Base-by-base conservation (phyloP, 2,797 vertebrate species). In the Smutsia gigantea region DNA sequence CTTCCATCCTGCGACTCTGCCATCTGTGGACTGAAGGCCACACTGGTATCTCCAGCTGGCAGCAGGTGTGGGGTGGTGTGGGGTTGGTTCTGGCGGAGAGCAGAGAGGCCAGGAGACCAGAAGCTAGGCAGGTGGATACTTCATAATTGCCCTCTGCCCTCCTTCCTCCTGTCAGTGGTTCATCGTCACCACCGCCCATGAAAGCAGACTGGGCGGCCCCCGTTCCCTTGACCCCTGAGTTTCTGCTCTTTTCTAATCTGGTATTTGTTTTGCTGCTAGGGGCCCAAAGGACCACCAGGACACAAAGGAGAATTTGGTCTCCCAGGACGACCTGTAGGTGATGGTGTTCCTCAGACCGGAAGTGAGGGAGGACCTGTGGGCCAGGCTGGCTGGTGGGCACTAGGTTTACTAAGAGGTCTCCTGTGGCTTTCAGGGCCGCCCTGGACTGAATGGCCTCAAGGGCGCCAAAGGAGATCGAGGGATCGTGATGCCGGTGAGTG, bases 231-330 rank as follows among this genome's bases (percentile, higher is more conserved):
- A 37, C 88, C 27, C 21, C 74, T 37, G 39, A 92, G 14, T 49
- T 69, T 75, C 75, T 81, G 25, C 83, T 79, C 25, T 87, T 94
- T 79, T 79, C 25, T 96, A 96, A 85, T 83, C 37, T 57, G 25
- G 15, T 27, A 59, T 97, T 96, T 96, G 7, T 95, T 96, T 98
- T 97, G 59, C 93, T 29, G 96, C 4, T 96, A 99, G 99, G 99
- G 99, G 14, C 99, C 99, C 29, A 69, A 97, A 25, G 99, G 99
- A 99, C 99, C 98, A 69, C 14, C 74, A 7, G 99, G 99, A 98
- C 98, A 98, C 18, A 99, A 99, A 98, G 99, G 99, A 98, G 99
- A 99, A 93, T 99, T 99, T 82, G 99, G 99, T 78, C 98, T 99
- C 69, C 99, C 99, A 1, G 99, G 99, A 96, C 98, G 99, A 94